Base-by-base conservation (phyloP, 2,113 vertebrate genomes). In the Xiphorhynchus elegans region DNA sequence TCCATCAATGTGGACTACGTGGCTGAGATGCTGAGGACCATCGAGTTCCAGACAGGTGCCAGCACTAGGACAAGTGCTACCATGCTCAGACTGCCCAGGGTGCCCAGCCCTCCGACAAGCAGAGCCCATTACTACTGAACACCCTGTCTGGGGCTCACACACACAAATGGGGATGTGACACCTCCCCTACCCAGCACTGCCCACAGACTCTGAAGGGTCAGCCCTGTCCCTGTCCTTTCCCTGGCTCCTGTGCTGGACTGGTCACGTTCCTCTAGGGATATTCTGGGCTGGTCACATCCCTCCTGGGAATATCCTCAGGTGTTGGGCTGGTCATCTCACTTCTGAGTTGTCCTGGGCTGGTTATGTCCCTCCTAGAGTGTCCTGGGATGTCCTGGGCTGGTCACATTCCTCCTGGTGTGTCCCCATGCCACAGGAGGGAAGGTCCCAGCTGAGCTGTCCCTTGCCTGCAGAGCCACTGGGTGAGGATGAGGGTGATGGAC, bases 21-120 rank as follows among this genome's bases (percentile, higher is more conserved):
- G 75, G 98, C 98, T 0, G 97, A 98, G 67, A 97, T 98, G 98
- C 97, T 99, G 95, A 96, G 98, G 79, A 98, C 98, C 93, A 98
- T 99, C 1, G 97, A 98, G 95, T 99, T 99, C 97, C 98, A 98
- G 88, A 91, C 98, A 33, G 97, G 99, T 99, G 92, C 66, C 0
- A 1, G 82, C 2, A 0, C 25, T 1, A 15, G 70, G 37, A 40
- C 7, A 28, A 52, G 14, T 3, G 2, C 63, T 55, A 52, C 58
- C 0, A 0, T 60, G 28, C 39, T 3, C 0, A 2, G n/a, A 3
- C 37, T 58, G 23, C 31, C 29, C 0, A 1, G n/a, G 20, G 4
- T 7, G 9, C n/a, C 20, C 80, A 39, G 46, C 17, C 15, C 62
- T 31, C 3, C 4, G 62, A 26, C 3, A 7, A 17, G 39, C 39